Conservation (phyloP, 2,888 invertebrate genomes). For the Drosophila mayaguana region DNA sequence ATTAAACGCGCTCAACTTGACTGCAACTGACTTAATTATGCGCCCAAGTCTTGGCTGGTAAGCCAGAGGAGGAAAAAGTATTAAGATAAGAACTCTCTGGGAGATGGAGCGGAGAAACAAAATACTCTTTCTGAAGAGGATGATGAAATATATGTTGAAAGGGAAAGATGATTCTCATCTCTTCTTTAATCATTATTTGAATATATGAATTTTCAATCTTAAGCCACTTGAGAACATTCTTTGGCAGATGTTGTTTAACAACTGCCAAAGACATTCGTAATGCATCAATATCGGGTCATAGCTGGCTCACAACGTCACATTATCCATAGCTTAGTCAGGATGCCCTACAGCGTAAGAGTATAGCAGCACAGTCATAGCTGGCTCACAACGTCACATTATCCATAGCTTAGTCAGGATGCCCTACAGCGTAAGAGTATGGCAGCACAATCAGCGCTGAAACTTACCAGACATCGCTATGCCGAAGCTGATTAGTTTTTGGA, state of each 20-base stretch:
- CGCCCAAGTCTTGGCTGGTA: slow-evolving; percentile 57
- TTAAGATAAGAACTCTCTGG: slow-evolving; percentile 4
- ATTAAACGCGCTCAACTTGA: slow-evolving; percentile 74
- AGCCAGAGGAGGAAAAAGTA: slow-evolving; percentile 27
- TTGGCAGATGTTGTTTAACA: neutral
- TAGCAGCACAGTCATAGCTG: slow-evolving; percentile 38
- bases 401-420: neutral
- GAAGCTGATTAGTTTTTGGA: slow-evolving; percentile 77
- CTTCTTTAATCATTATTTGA: too few relatives aligned
- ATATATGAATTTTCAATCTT: too few relatives aligned
- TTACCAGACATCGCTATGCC: slow-evolving; percentile 52
- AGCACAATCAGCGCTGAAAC: slow-evolving; percentile 49
- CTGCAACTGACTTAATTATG: slow-evolving; percentile 77
- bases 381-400: neutral
- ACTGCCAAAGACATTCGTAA: neutral
- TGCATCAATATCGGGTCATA: neutral
- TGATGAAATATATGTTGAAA: neutral
- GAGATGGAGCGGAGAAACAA: neutral
- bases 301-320: neutral
- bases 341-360: slow-evolving; percentile 1
- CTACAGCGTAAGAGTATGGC: neutral
- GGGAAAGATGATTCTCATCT: neutral
- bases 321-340: neutral
- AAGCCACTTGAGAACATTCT: too few relatives aligned
- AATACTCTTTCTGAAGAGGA: slow-evolving; percentile 24